These are phyloP conservation scores for Corydoras sp. DNA, from an alignment of 2,113 vertebrate species.

Conservation along the genomic window DNA sequence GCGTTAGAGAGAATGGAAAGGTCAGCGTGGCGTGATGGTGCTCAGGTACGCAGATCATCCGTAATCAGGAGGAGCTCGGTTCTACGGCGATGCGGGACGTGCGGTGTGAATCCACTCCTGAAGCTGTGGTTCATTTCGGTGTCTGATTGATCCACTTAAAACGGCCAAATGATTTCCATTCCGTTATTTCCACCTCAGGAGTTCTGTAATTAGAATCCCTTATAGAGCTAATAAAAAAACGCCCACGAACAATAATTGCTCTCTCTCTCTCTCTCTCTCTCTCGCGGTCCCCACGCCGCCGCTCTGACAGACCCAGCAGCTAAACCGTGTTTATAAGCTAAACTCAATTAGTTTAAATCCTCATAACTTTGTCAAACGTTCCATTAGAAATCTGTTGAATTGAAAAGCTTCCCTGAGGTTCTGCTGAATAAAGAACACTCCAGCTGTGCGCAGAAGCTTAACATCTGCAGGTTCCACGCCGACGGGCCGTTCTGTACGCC, in stretches of 20 bases:
- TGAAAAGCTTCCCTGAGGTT: conserved; percentile 12
- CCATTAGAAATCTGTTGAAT: conserved; percentile 13
- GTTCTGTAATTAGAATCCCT: conserved; percentile 40
- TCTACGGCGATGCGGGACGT: conserved; percentile 2
- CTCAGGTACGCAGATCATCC: background rate
- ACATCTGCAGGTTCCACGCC: no score
- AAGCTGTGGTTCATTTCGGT: conserved; percentile 10
- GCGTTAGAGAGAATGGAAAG: conserved; percentile 10
- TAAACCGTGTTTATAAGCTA: conserved; percentile 10
- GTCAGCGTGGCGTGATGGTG: conserved; percentile 13
- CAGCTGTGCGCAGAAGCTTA: background rate
- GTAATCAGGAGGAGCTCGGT: conserved; percentile 8
- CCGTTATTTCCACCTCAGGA: conserved; percentile 36
- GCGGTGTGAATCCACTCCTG: conserved; percentile 12
- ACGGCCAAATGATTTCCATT: conserved; percentile 38
- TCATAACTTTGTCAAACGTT: conserved; percentile 2
- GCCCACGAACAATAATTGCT: conserved; percentile 31
- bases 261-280: conserved; percentile 15
- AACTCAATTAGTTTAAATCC: conserved; percentile 7
- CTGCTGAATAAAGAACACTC: conserved; percentile 6
- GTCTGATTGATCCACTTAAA: conserved; percentile 39
- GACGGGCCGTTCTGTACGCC: no score
- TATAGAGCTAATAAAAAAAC: conserved; percentile 35
- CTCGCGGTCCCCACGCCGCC: conserved; percentile 4
- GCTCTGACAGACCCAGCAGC: background rate